These are phyloP conservation scores for Poecilus cupreus DNA, from an alignment of 2,888 invertebrate genomes.

Conservation along the genomic window DNA sequence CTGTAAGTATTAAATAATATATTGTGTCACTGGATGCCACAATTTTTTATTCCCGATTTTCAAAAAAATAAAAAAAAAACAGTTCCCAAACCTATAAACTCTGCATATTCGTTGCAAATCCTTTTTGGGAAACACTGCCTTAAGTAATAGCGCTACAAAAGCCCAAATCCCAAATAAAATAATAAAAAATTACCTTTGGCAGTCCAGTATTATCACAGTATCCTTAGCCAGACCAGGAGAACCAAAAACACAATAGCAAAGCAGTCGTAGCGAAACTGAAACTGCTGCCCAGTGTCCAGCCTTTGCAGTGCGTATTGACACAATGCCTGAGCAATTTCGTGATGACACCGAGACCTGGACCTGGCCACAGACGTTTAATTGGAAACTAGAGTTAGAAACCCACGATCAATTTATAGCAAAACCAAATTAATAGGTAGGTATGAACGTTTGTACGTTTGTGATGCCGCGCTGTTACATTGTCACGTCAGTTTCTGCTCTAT, in stretches of 20 bases:
- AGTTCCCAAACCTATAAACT: too few species aligned
- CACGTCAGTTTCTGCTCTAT: background rate
- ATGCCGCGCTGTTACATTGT: background rate
- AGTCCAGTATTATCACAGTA: background rate
- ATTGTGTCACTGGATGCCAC: too few species aligned
- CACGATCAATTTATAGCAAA: constrained; percentile 51
- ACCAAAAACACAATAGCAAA: background rate
- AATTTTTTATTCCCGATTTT: too few species aligned
- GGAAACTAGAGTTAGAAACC: constrained; percentile 40
- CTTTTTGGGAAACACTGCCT: background rate
- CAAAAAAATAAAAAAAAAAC: too few species aligned
- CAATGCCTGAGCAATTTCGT: background rate
- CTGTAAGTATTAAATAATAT: too few species aligned
- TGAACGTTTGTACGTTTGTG: background rate
- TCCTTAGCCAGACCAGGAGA: too few species aligned
- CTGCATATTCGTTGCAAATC: too few species aligned
- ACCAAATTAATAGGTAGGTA: constrained; percentile 24
- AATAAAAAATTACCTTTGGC: background rate
- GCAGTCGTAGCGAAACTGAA: background rate
- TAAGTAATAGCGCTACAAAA: background rate
- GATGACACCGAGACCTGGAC: constrained; percentile 40
- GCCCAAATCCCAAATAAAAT: too few species aligned
- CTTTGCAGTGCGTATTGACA: background rate
- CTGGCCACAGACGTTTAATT: constrained; percentile 23
- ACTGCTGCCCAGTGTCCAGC: background rate